Conservation (phyloP, 2,113 vertebrate genomes). For the Lanius ludovicianus region DNA sequence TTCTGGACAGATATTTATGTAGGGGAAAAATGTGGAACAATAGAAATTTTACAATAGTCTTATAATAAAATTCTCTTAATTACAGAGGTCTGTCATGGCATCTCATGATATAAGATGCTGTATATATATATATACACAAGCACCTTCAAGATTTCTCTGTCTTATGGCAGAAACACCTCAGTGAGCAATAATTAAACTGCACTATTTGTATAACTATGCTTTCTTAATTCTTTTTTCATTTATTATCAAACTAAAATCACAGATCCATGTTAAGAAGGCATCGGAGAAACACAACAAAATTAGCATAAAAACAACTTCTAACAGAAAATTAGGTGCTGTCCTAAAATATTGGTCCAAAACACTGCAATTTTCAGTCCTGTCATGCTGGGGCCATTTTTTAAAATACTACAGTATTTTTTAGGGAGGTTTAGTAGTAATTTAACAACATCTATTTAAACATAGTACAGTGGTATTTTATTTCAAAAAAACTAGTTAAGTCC, state of each 20-base stretch:
- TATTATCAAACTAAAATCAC: neutral
- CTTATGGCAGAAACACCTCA: neutral
- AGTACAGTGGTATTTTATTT: neutral
- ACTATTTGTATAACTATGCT: neutral
- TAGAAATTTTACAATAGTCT: neutral
- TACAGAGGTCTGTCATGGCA: neutral
- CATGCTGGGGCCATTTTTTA: neutral
- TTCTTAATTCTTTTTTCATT: neutral
- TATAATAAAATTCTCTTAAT: neutral
- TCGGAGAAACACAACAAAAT: neutral
- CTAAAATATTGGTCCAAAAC: neutral
- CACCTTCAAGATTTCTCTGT: neutral
- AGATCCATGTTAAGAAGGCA: neutral
- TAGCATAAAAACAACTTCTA: neutral
- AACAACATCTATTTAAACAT: neutral
- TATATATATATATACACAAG: neutral
- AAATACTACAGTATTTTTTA: neutral
- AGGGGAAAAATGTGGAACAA: neutral
- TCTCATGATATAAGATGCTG: neutral
- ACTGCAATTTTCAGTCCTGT: neutral
- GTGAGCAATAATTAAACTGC: neutral
- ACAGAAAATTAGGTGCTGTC: neutral
- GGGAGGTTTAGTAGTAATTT: neutral
- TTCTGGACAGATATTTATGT: neutral
- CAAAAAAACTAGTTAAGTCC: neutral